A percentile compares a stretch with the other conserved stretches of the same genome.
These are phyloP conservation scores for Drosophila vallismaia DNA, from an alignment of 2,888 invertebrate genomes.

Conservation along the genomic window DNA sequence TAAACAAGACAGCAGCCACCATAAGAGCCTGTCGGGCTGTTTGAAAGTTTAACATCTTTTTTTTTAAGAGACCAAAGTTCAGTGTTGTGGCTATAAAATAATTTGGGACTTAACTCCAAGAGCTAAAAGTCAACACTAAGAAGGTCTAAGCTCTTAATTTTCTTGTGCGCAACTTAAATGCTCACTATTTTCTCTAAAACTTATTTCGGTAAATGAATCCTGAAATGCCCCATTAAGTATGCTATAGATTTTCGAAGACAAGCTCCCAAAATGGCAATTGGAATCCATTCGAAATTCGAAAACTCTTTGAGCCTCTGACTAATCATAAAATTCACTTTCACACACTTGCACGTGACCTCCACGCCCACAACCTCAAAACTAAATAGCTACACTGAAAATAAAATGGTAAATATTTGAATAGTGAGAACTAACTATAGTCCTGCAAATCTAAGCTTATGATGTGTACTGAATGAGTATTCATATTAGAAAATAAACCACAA, in stretches of 20 bases:
- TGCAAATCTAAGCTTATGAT: no score
- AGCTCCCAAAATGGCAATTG: not conserved
- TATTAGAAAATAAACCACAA: not conserved
- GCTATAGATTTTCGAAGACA: not conserved
- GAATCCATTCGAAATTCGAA: not conserved
- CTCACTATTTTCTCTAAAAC: not conserved
- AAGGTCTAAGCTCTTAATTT: constrained; percentile 2
- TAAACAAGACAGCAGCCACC: constrained; percentile 22
- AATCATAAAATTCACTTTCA: constrained; percentile 72
- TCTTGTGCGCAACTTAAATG: constrained; percentile 4
- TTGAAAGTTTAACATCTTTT: constrained; percentile 8
- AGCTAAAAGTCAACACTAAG: constrained; percentile 6
- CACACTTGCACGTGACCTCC: constrained; percentile 57
- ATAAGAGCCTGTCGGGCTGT: constrained; percentile 6
- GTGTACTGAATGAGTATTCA: no score
- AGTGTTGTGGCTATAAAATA: constrained; percentile 1
- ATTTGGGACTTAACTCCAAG: constrained; percentile 1
- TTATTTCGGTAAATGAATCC: not conserved
- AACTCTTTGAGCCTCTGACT: constrained; percentile 14
- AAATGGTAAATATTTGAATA: no score
- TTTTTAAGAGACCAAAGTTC: not conserved
- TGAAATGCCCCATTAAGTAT: not conserved
- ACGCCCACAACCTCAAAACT: constrained; percentile 14
- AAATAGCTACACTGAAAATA: constrained; percentile 7
- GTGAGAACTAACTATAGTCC: no score